A percentile compares a stretch with the other conserved stretches of the same genome.
These are phyloP conservation scores for Myiozetetes cayanensis DNA, from an alignment of 2,113 vertebrate genomes.

Conservation along the genomic window DNA sequence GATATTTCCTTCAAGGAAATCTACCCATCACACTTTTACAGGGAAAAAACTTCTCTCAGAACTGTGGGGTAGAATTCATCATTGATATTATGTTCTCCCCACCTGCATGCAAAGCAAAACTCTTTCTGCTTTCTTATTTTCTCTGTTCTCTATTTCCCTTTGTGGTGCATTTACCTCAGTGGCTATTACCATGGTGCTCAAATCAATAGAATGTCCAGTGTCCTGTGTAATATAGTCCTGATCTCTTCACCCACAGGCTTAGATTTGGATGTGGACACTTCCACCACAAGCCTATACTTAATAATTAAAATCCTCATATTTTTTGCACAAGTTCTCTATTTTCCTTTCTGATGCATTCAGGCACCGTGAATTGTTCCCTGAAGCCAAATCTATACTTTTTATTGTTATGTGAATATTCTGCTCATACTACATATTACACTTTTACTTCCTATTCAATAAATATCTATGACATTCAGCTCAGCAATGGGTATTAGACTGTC, in stretches of 20 bases:
- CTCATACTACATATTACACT: constrained; percentile 43
- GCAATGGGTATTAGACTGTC: constrained; percentile 40
- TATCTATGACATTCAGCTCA: constrained; percentile 13
- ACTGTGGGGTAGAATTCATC: neutral
- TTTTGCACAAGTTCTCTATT: constrained; percentile 50
- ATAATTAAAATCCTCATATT: constrained; percentile 58
- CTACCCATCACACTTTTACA: neutral
- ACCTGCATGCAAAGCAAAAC: neutral
- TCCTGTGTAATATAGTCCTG: neutral
- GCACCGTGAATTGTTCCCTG: constrained; percentile 55
- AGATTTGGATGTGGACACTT: constrained; percentile 20
- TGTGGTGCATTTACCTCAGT: neutral
- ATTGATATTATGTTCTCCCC: neutral
- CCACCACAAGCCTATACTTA: neutral
- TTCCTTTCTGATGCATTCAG: neutral
- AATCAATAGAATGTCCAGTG: constrained; percentile 44
- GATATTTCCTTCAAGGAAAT: neutral
- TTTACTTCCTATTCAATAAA: constrained; percentile 67
- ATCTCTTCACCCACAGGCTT: constrained; percentile 15
- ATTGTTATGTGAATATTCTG: constrained; percentile 69
- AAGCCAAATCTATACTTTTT: constrained; percentile 70
- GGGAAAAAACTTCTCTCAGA: neutral
- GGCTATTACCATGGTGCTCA: constrained; percentile 16
- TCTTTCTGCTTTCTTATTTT: constrained; percentile 11
- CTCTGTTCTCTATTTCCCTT: neutral